A percentile compares a stretch with the other conserved stretches of the same genome.
phyloP scores from a whole-genome alignment of 2,113 vertebrate genomes.

The Phyllostomus discolor region DNA sequence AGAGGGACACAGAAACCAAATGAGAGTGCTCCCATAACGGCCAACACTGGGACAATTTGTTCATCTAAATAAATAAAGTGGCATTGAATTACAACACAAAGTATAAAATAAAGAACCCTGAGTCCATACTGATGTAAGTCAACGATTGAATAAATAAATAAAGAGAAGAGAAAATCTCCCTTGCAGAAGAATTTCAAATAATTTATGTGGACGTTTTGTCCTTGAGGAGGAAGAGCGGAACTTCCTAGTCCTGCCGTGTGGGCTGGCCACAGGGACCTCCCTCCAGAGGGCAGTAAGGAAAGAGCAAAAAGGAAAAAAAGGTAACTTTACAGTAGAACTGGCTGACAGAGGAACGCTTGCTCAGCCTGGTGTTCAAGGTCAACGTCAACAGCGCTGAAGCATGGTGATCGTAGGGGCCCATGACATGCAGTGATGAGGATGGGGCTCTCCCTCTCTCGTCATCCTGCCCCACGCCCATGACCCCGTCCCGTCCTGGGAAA shows the following conservation, averaged over 20 bases:
- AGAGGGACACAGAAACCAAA: neutral
- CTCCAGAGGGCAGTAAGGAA: neutral
- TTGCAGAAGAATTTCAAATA: neutral
- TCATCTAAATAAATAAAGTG: neutral
- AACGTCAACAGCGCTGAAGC: neutral
- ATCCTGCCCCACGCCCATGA: neutral
- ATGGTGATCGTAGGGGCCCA: no score
- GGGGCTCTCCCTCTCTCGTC: neutral
- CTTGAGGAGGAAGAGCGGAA: neutral
- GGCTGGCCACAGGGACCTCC: neutral
- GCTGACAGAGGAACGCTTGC: neutral
- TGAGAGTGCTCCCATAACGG: neutral
- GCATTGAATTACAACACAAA: neutral
- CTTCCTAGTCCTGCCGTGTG: neutral
- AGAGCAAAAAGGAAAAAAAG: no score
- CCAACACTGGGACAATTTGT: neutral
- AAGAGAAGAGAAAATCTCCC: neutral
- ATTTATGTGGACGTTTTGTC: neutral
- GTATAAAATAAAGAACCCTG: neutral
- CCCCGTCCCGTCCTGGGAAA: neutral
- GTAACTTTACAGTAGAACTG: neutral
- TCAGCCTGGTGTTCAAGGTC: neutral
- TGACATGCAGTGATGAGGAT: neutral
- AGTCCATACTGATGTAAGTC: neutral
- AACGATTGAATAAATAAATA: neutral